These are phyloP conservation scores for Myotis daubentonii DNA, from an alignment of 2,797 vertebrate genomes.

Conservation along the genomic window DNA sequence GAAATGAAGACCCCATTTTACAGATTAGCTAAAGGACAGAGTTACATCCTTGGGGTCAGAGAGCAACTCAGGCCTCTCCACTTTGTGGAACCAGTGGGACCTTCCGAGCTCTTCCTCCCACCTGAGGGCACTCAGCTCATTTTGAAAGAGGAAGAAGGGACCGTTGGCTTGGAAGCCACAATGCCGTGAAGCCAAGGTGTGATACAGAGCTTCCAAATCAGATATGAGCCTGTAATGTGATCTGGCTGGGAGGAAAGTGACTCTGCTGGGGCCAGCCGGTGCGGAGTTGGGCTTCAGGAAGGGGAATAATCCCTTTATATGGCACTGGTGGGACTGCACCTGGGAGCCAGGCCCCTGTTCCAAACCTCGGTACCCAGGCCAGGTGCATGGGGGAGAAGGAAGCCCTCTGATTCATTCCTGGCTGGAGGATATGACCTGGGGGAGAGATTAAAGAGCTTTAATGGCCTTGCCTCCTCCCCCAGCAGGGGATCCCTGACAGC, in stretches of 20 bases:
- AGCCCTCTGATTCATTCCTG: slow-evolving; percentile 58
- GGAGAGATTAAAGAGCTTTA: slow-evolving; percentile 66
- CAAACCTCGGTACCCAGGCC: slow-evolving; percentile 52
- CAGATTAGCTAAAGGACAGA: slow-evolving; percentile 37
- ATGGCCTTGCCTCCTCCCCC: slow-evolving; percentile 5
- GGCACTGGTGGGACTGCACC: slow-evolving; percentile 65
- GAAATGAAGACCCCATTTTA: slow-evolving; percentile 20
- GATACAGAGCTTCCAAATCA: slow-evolving; percentile 57
- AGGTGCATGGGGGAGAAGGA: slow-evolving; percentile 56
- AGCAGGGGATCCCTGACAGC: background rate
- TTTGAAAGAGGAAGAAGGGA: slow-evolving; percentile 41
- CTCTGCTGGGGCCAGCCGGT: background rate
- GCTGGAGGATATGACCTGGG: slow-evolving; percentile 65
- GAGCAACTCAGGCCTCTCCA: background rate
- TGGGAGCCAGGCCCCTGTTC: slow-evolving; percentile 66
- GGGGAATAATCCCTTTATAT: slow-evolving; percentile 73
- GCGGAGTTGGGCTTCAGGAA: slow-evolving; percentile 58
- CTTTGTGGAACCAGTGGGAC: background rate
- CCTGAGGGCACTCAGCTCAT: background rate
- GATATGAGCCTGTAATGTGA: slow-evolving; percentile 63
- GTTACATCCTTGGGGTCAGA: background rate
- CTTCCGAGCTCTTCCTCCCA: background rate
- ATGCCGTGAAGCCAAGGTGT: slow-evolving; percentile 45
- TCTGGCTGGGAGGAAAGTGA: slow-evolving; percentile 52
- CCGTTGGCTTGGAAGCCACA: background rate